These are phyloP conservation scores for Drosophila hamatofila DNA, from an alignment of 2,888 invertebrate species.

Conservation along the genomic window DNA sequence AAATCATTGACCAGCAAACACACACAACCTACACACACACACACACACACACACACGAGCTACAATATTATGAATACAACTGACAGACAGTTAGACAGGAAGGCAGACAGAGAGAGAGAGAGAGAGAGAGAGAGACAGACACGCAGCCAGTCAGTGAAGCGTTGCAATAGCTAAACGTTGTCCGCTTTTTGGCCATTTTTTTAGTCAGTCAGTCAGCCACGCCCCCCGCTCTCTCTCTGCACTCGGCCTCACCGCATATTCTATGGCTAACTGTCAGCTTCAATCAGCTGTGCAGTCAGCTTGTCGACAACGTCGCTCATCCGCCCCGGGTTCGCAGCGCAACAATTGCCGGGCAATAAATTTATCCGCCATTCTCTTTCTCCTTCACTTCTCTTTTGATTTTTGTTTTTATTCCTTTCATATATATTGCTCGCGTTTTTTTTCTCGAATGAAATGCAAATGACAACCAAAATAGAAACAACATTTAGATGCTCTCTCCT, in stretches of 20 bases:
- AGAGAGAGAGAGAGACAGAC: constrained; percentile 36
- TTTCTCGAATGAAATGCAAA: constrained; percentile 37
- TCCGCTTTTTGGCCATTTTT: constrained; percentile 44
- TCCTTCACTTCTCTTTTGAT: not conserved
- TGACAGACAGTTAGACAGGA: constrained; percentile 29
- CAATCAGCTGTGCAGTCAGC: constrained; percentile 67
- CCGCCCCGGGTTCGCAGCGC: constrained; percentile 55
- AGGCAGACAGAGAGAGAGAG: constrained; percentile 30
- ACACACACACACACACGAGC: constrained; percentile 31
- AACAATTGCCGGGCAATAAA: constrained; percentile 70
- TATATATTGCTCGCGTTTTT: constrained; percentile 61
- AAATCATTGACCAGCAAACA: constrained; percentile 44
- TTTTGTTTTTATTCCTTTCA: constrained; percentile 22
- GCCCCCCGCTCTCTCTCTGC: not conserved
- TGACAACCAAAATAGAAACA: constrained; percentile 9
- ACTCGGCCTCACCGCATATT: no score
- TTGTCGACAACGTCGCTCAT: constrained; percentile 54
- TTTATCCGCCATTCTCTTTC: constrained; percentile 59
- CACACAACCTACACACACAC: constrained; percentile 16
- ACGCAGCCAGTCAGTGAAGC: constrained; percentile 40
- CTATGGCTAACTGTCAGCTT: constrained; percentile 55
- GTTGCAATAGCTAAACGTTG: constrained; percentile 39
- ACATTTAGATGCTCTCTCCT: constrained; percentile 6
- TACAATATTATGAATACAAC: constrained; percentile 59
- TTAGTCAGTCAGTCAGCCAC: not conserved